Conservation (phyloP, 2,888 invertebrate genomes). For the Trachelus tabidus region DNA sequence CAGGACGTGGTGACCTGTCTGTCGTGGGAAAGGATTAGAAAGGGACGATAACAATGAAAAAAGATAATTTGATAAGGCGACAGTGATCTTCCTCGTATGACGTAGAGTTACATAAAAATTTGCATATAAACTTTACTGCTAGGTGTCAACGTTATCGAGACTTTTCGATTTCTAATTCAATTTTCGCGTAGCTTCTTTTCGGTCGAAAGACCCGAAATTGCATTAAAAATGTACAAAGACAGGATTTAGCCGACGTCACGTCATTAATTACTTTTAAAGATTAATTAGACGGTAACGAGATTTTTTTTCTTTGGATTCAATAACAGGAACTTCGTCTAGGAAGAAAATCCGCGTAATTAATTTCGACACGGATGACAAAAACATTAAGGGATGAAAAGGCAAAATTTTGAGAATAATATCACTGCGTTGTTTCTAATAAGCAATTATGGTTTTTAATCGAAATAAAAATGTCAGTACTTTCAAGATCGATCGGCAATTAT, state of each 20-base stretch:
- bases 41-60: not conserved
- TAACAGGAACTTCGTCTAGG: not conserved
- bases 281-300: not conserved
- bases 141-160: not conserved
- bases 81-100: not conserved
- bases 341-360: not conserved
- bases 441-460: not conserved
- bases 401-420: not conserved
- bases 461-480: not conserved
- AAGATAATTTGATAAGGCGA: not conserved
- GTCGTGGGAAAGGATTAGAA: not conserved
- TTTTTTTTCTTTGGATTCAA: not conserved
- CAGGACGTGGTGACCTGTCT: not conserved
- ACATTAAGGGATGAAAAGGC: not conserved
- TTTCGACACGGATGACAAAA: not conserved
- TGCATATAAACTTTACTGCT: not conserved
- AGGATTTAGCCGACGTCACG: not conserved
- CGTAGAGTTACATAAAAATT: not conserved
- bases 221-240: not conserved
- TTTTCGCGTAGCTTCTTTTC: not conserved
- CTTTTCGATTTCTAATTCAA: not conserved
- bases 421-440: not conserved
- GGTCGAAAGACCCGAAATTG: not conserved
- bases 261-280: not conserved
- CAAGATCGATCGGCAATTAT: not conserved